Evolutionary conservation across 1,140 invertebrate genomes (phyloP).

Genomic region (Drosophila virilis): DNA sequence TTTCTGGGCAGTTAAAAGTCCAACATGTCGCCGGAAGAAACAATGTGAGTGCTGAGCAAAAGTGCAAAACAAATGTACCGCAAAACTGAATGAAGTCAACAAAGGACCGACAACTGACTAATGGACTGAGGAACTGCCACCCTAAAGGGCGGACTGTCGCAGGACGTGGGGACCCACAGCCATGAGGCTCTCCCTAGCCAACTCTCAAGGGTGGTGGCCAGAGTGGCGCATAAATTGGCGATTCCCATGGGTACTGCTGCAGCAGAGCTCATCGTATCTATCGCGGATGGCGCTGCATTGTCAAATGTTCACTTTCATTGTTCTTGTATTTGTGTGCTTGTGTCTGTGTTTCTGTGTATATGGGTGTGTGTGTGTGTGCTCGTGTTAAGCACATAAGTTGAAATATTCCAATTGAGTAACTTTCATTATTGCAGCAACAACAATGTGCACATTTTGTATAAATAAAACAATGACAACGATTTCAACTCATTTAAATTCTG

Average conservation of each 20-base stretch:
- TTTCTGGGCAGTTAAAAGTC: slow-evolving; percentile 32
- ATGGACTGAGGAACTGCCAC: slow-evolving; percentile 46
- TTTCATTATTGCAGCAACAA: slow-evolving; percentile 75
- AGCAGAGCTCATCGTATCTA: background rate
- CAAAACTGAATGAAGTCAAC: slow-evolving; percentile 81
- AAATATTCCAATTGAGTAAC: slow-evolving; percentile 83
- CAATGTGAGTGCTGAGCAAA: slow-evolving; percentile 52
- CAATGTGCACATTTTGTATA: slow-evolving; percentile 74
- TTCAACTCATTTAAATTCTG: slow-evolving; percentile 82
- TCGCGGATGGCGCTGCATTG: slow-evolving; percentile 53
- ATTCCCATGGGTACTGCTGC: slow-evolving; percentile 70
- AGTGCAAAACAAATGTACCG: slow-evolving; percentile 82
- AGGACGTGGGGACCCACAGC: slow-evolving; percentile 2
- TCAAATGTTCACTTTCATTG: slow-evolving; percentile 79
- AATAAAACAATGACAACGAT: slow-evolving; percentile 81
- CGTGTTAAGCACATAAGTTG: slow-evolving; percentile 79
- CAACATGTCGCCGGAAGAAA: slow-evolving; percentile 53
- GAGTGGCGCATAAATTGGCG: slow-evolving; percentile 80
- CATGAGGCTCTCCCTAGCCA: slow-evolving; percentile 2
- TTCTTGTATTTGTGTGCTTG: slow-evolving; percentile 37
- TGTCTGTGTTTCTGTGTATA: background rate
- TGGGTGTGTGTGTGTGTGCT: slow-evolving; percentile 34
- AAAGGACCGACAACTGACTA: slow-evolving; percentile 70
- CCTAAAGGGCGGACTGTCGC: slow-evolving; percentile 12
- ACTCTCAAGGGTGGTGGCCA: slow-evolving; percentile 26